Evolutionary conservation across 2,888 invertebrate species (phyloP), one percentile per base, ranked within the genome.

Genomic region (Acrocera orbiculus): DNA sequence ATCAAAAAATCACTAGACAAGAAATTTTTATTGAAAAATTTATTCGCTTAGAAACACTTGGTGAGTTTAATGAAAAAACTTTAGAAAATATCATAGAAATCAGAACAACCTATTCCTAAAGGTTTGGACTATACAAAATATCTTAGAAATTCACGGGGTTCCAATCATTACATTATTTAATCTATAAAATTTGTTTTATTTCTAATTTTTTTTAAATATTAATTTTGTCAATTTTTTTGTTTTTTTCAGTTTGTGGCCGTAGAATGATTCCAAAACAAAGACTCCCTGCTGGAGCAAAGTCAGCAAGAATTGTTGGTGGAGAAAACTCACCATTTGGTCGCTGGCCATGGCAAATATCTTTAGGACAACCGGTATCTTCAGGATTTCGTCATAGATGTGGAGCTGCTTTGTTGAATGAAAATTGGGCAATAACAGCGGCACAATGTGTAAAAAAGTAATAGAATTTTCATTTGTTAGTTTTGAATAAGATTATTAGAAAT

Each of bases 381-480:
- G 87, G 87, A 1, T 90, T 89, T 55, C 65, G 89, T 23, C 90
- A 90, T 58, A 90, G 90, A 57, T 90, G 90, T 49, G 90, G 90
- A 1, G 89, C 89, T 1, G 89, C 90, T 0, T 62, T 90, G 30
- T 62, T 90, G 40, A 90, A 87, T 53, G 87, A 89, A 57, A 87
- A 89, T 61, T 90, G 90, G 90, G 89, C 89, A 10, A 86, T 90
- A 42, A 90, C 90, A 0, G 90, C 90, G 1, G 90, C 89, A 10
- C 90, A 90, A 65, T 90, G 90, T 52, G 89, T 90, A 25, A 89
- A 90, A 63, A 83, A 85, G 90, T 90, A 64, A n/a, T n/a, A n/a
- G 73, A 19, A 9, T 11, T 22, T 15, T n/a, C n/a, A n/a, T n/a
- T n/a, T n/a, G n/a, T n/a, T n/a, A n/a, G n/a, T n/a, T n/a, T n/a